Evolutionary conservation across 2,888 invertebrate species (phyloP).

Genomic region (Drosophila conformis): DNA sequence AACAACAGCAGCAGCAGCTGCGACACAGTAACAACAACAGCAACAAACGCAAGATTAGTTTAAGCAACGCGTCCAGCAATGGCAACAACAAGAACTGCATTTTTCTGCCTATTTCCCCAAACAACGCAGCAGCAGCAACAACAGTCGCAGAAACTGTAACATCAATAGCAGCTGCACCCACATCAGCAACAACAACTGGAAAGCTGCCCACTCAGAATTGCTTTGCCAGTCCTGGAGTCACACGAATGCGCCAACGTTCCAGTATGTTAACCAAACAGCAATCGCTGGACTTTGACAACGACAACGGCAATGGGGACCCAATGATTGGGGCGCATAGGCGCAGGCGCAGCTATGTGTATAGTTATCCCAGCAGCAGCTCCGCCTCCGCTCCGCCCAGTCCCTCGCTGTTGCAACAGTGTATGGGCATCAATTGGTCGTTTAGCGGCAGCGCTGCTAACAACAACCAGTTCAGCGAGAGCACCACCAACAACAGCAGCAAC

Average conservation of each 20-base stretch:
- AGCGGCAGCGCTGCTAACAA: conserved; percentile 27
- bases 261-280: conserved; percentile 84
- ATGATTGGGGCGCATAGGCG: conserved; percentile 83
- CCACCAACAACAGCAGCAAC: conserved; percentile 58
- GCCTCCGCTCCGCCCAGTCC: conserved; percentile 90
- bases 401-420: conserved; percentile 78
- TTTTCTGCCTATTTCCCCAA: conserved; percentile 93
- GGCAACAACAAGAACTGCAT: conserved; percentile 92
- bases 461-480: conserved; percentile 43
- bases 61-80: conserved; percentile 75
- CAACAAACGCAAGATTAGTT: conserved; percentile 83
- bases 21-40: conserved; percentile 41
- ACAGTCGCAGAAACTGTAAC: conserved; percentile 4
- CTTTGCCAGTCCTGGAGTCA: conserved; percentile 92
- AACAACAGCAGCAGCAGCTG: conserved; percentile 41
- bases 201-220: conserved; percentile 52
- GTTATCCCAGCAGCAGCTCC: conserved; percentile 77
- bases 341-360: conserved; percentile 73
- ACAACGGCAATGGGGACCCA: conserved; percentile 75
- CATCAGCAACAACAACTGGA: conserved; percentile 12
- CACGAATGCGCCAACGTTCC: conserved; percentile 90
- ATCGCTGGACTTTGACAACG: conserved; percentile 79
- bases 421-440: conserved; percentile 58
- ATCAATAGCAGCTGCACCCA: conserved; percentile 8
- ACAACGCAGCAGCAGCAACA: conserved; percentile 59